phyloP scores from a whole-genome alignment of 2,888 invertebrate species.

The Diaphora mendica region DNA sequence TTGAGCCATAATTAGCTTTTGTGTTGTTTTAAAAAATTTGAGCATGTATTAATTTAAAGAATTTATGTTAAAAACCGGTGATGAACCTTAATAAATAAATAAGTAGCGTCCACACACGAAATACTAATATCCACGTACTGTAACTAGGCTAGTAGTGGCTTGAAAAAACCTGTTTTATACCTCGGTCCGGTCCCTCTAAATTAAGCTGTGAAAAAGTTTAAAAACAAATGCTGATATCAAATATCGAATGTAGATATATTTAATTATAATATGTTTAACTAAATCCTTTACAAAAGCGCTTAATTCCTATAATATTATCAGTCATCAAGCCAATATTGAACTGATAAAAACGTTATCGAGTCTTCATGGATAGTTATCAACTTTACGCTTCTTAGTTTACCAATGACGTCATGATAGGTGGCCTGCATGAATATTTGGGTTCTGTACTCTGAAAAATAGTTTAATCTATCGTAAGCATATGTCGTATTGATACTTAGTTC shows the following conservation, averaged over 20 bases:
- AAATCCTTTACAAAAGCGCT: background rate
- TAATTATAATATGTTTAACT: background rate
- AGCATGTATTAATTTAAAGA: too few species aligned
- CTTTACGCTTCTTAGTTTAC: conserved; percentile 37
- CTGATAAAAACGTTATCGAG: conserved; percentile 43
- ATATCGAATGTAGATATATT: background rate
- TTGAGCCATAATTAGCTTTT: too few species aligned
- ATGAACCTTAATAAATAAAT: too few species aligned
- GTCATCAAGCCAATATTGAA: conserved; percentile 22
- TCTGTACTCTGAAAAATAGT: background rate
- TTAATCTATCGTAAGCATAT: background rate
- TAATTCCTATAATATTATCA: conserved; percentile 3
- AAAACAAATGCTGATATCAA: background rate
- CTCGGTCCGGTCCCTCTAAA: background rate
- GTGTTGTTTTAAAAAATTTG: too few species aligned
- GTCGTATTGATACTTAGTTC: background rate
- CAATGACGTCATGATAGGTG: conserved; percentile 2
- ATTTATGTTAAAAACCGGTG: too few species aligned
- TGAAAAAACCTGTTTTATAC: background rate
- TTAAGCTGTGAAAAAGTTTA: background rate
- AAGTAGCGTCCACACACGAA: too few species aligned
- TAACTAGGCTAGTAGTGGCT: background rate
- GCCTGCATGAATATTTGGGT: background rate
- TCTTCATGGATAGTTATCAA: conserved; percentile 42
- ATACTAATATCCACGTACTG: too few species aligned